These are phyloP conservation scores for Sebastes matsubarae DNA, from an alignment of 2,797 vertebrate species.

Conservation along the genomic window DNA sequence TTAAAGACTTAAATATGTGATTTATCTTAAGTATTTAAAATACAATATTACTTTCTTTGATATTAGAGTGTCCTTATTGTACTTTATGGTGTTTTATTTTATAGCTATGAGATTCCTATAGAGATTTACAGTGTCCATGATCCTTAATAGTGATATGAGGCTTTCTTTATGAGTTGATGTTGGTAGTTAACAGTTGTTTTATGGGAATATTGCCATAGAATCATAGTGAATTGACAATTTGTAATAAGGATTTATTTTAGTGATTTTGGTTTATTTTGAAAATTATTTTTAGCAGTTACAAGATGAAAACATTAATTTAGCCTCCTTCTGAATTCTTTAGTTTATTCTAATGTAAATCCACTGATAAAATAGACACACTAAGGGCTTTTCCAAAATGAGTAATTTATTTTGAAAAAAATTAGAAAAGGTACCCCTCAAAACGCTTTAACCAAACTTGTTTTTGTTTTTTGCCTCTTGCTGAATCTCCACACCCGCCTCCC, in stretches of 20 bases:
- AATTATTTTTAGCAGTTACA: not conserved
- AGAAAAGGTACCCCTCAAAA: not conserved
- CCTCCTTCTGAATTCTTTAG: not conserved
- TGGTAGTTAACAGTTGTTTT: not conserved
- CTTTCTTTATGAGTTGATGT: not conserved
- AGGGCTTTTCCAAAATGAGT: not conserved
- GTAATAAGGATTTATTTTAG: not conserved
- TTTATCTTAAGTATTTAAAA: not conserved
- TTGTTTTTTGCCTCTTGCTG: conserved; percentile 23
- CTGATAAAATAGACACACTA: not conserved
- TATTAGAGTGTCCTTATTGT: not conserved
- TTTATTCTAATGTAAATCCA: not conserved
- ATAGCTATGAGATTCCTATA: not conserved
- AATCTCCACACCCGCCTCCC: not conserved
- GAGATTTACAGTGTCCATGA: not conserved
- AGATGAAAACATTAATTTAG: not conserved
- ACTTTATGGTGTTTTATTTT: not conserved
- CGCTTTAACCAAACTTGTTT: not conserved
- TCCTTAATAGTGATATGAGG: too few relatives aligned
- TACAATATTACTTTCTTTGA: not conserved
- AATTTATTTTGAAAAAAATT: not conserved
- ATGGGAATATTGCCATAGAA: not conserved
- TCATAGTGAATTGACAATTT: not conserved
- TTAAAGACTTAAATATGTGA: not conserved
- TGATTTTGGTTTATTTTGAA: not conserved